Evolutionary conservation across 2,113 vertebrate species (phyloP), one percentile per base, ranked within the genome.

Genomic region (Tretioscincus oriximinensis): DNA sequence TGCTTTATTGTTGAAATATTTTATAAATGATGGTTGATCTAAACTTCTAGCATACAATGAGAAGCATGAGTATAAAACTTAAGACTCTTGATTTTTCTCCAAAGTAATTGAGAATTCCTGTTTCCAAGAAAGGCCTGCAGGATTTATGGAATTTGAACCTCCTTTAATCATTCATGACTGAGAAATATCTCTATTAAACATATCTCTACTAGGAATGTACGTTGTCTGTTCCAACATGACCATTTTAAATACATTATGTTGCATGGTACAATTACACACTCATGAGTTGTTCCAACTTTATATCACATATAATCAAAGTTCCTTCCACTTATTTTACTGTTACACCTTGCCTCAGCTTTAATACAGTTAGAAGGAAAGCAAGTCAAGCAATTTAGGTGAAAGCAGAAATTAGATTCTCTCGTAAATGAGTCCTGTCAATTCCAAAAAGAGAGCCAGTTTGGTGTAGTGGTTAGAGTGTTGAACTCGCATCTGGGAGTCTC

Each of bases 121-220:
- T 24, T 24, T 4, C 63, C 49, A 24, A 24, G 54, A 77, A 1
- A 7, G 29, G 24, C 49, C 22, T 35, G 14, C 22, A 71, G 49
- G 1, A 21, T 60, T 88, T 84, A 66, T 31, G 75, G 65, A 77
- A 72, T 77, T 78, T 84, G 60, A 74, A 85, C 65, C 8, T 9
- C 29, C 28, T 66, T 24, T 60, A 11, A 73, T 86, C 82, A 76
- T 60, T 9, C 1, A 31, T 66, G 26, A 47, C 49, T 45, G 29
- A 81, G n/a, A 60, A 7, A n/a, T 35, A 22, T 63, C 75, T 75
- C 26, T 31, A 29, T 61, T 41, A 4, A 77, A 77, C 83, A 71
- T 8, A 41, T 41, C 35, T 6, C 26, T 72, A 6, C 0, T 66
- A 61, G 9, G 68, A 82, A 79, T 2, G 1, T 2, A 0, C 63